A percentile compares a stretch with the other conserved stretches of the same genome.
Conservation (phyloP, 2,113 vertebrate genomes). For the Dasyornis broadbenti region DNA sequence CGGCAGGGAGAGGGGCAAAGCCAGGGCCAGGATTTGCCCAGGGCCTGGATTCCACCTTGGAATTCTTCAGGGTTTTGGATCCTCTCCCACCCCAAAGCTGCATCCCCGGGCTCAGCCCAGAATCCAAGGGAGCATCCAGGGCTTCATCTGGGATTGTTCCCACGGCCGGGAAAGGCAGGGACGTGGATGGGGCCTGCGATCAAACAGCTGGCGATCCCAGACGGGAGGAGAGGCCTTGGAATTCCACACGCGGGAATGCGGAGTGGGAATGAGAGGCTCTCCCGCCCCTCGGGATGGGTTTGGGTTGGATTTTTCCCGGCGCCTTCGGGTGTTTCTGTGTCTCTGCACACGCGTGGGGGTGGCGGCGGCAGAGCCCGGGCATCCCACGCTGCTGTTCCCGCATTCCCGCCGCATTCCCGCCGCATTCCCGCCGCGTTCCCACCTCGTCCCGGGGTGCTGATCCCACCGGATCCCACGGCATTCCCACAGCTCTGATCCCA, state of each 20-base stretch:
- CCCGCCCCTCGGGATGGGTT: background rate
- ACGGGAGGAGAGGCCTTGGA: background rate
- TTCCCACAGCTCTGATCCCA: too few species aligned
- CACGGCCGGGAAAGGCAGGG: fast-evolving
- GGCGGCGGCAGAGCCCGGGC: background rate
- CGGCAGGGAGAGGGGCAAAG: background rate
- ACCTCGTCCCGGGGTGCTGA: background rate
- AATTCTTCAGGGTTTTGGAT: fast-evolving
- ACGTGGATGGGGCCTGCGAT: background rate
- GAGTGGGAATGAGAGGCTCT: background rate
- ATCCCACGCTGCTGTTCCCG: background rate
- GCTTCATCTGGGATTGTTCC: background rate
- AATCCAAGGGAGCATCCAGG: background rate
- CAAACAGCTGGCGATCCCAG: fast-evolving
- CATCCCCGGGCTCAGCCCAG: background rate
- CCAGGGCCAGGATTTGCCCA: background rate
- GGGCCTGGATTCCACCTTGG: background rate
- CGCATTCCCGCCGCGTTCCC: background rate
- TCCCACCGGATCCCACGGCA: too few species aligned
- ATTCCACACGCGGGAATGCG: fast-evolving
- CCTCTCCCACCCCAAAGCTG: too few species aligned
- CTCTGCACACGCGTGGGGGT: background rate
- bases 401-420: background rate
- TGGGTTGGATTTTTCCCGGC: background rate
- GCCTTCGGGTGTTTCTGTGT: background rate